Percentiles rank a stretch among this genome's conserved stretches.
Conservation (phyloP, 2,888 invertebrate genomes). For the Volucella zonaria region DNA sequence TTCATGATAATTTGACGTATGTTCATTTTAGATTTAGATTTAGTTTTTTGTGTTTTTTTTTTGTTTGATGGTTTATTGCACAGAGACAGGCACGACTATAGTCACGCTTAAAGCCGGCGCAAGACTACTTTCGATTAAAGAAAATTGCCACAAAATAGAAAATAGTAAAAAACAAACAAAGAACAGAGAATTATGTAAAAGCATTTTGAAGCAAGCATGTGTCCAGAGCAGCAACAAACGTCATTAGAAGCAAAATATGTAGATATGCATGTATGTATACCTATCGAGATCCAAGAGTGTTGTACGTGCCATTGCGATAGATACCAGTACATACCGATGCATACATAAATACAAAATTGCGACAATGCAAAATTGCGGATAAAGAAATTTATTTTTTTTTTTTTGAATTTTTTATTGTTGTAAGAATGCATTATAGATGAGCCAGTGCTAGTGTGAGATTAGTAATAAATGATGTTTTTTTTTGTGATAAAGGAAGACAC, state of each 20-base stretch:
- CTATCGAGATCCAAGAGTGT: not conserved
- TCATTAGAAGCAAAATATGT: not conserved
- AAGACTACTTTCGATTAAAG: slow-evolving; percentile 36
- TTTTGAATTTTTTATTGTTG: slow-evolving; percentile 12
- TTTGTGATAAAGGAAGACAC: slow-evolving; percentile 25
- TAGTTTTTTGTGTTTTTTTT: not conserved
- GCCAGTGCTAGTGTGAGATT: not conserved
- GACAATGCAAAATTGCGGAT: slow-evolving; percentile 16
- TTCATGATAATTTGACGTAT: slow-evolving; percentile 35
- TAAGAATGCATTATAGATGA: not conserved
- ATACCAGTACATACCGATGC: not conserved
- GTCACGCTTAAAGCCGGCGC: slow-evolving; percentile 22
- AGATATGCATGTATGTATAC: no score
- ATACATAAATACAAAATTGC: slow-evolving; percentile 6
- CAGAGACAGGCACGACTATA: slow-evolving; percentile 27
- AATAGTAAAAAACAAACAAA: slow-evolving; percentile 7
- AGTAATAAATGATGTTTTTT: slow-evolving; percentile 11
- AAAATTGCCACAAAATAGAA: not conserved
- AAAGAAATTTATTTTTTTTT: slow-evolving; percentile 3
- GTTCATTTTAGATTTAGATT: slow-evolving; percentile 24
- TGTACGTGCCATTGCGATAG: no score
- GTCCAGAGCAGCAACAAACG: slow-evolving; percentile 15
- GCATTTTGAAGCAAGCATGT: slow-evolving; percentile 27
- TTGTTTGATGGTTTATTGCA: slow-evolving; percentile 6
- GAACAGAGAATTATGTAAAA: slow-evolving; percentile 6